These are phyloP conservation scores for Limnodromus scolopaceus DNA, from an alignment of 2,797 vertebrate species.

Conservation along the genomic window DNA sequence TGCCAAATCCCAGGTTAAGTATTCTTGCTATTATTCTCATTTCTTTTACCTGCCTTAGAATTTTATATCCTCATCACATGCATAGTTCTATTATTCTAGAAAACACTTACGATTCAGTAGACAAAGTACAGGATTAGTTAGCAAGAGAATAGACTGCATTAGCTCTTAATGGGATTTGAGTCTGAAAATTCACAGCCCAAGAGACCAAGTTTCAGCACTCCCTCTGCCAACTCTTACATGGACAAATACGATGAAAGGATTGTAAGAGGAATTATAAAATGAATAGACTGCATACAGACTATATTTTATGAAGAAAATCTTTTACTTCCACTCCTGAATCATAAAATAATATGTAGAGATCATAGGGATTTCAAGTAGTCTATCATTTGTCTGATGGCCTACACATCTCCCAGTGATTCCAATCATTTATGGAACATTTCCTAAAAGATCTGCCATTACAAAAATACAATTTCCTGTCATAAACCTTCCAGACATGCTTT, in stretches of 20 bases:
- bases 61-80: background rate
- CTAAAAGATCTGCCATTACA: background rate
- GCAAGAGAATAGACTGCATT: background rate
- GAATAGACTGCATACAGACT: background rate
- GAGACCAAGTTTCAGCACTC: background rate
- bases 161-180: background rate
- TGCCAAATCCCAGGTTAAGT: background rate
- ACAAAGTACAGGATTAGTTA: background rate
- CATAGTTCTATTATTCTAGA: background rate
- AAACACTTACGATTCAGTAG: background rate
- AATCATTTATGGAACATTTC: background rate
- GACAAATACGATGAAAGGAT: rapidly evolving
- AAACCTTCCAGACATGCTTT: background rate
- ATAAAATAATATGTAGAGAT: background rate
- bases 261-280: background rate
- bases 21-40: background rate
- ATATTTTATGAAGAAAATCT: background rate
- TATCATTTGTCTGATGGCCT: background rate
- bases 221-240: background rate
- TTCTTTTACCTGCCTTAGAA: background rate
- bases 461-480: background rate
- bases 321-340: background rate
- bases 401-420: background rate
- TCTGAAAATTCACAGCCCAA: background rate
- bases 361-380: background rate